Evolutionary conservation across 2,797 vertebrate genomes (phyloP).

Genomic region (Molothrus aeneus): DNA sequence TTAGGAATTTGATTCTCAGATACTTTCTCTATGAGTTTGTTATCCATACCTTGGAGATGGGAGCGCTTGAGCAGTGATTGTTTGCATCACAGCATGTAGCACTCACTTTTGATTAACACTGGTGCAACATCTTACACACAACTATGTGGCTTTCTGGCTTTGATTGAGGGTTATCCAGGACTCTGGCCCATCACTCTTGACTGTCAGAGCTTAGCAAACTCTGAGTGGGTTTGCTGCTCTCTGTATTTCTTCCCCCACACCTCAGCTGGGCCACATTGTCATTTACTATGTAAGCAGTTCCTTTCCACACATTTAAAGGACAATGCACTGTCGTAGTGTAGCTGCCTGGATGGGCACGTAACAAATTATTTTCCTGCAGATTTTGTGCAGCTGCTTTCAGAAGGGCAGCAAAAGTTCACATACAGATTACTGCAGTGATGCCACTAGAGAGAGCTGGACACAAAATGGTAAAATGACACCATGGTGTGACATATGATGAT

Average conservation of each 20-base stretch:
- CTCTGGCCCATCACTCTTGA: not conserved
- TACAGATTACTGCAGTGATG: not conserved
- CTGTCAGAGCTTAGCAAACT: not conserved
- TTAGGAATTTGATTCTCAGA: not conserved
- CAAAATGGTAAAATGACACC: not conserved
- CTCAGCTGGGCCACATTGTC: not conserved
- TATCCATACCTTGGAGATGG: not conserved
- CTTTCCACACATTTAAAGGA: not conserved
- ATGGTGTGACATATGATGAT: not conserved
- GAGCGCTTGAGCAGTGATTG: not conserved
- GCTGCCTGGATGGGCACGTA: not conserved
- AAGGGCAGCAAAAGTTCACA: not conserved
- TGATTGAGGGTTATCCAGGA: not conserved
- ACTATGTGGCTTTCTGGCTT: not conserved
- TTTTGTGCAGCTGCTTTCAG: not conserved
- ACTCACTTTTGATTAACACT: not conserved
- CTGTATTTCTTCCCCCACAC: not conserved
- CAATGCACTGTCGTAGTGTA: accelerated
- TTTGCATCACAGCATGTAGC: not conserved
- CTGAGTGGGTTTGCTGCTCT: not conserved
- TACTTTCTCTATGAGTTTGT: not conserved
- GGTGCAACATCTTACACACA: not conserved
- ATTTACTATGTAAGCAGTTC: not conserved
- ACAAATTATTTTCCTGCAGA: not conserved
- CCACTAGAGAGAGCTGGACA: not conserved